Percentiles rank a stretch among this genome's conserved stretches.
These are phyloP conservation scores for Spheniscus humboldti DNA, from an alignment of 2,797 vertebrate genomes.

Conservation along the genomic window DNA sequence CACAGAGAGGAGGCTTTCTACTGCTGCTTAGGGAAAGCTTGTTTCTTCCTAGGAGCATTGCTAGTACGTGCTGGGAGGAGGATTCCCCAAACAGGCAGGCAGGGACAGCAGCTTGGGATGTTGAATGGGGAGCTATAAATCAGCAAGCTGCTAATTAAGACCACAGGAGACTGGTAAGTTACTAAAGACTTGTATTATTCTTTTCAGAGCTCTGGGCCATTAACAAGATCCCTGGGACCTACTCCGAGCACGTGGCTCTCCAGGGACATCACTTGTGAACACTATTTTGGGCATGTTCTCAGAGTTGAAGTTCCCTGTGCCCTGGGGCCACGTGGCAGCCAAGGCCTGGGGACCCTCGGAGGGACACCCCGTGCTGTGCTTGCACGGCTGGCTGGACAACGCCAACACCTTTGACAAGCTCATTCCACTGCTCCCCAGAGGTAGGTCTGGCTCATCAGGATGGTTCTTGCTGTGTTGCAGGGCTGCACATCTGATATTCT, in stretches of 20 bases:
- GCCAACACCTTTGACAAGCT: slow-evolving; percentile 88
- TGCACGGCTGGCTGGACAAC: slow-evolving; percentile 93
- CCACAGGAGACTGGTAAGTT: background rate
- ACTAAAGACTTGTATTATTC: slow-evolving; percentile 15
- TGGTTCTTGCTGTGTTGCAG: background rate
- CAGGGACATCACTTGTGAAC: background rate
- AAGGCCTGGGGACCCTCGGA: slow-evolving; percentile 83
- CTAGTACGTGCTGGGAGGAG: slow-evolving; percentile 36
- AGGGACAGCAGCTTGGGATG: background rate
- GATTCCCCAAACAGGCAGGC: slow-evolving; percentile 35
- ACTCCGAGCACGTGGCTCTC: background rate
- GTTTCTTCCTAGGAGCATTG: background rate
- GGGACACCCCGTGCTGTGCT: slow-evolving; percentile 83
- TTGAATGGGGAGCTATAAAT: background rate
- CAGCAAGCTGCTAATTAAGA: slow-evolving; percentile 11
- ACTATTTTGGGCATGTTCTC: slow-evolving; percentile 42
- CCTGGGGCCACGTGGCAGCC: slow-evolving; percentile 89
- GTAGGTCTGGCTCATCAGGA: background rate
- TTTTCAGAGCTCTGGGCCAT: slow-evolving; percentile 1
- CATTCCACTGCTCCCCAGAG: slow-evolving; percentile 86
- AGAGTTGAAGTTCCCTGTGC: slow-evolving; percentile 82
- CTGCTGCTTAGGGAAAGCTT: background rate
- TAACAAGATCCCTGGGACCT: slow-evolving; percentile 3
- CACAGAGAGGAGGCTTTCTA: background rate
- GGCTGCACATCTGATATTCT: background rate